Conservation (phyloP, 1,140 invertebrate genomes). For the Drosophila takahashii region DNA sequence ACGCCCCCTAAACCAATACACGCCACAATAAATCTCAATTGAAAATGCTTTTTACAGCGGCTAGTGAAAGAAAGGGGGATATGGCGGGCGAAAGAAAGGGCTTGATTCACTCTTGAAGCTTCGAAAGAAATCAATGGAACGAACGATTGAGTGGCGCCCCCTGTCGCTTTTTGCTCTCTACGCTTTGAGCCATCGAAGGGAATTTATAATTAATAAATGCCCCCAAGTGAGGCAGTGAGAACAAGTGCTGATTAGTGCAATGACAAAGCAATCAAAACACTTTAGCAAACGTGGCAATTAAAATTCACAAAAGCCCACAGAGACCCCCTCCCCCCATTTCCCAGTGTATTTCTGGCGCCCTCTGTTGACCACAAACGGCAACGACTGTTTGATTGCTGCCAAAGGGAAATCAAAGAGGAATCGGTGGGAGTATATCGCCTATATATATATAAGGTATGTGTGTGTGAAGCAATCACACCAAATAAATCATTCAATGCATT, state of each 20-base stretch:
- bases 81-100: constrained; percentile 2
- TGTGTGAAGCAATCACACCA: constrained; percentile 75
- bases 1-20: constrained; percentile 59
- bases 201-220: constrained; percentile 82
- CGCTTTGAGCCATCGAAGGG: constrained; percentile 68
- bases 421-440: constrained; percentile 12
- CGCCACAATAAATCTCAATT: constrained; percentile 82
- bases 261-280: constrained; percentile 83
- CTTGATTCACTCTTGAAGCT: constrained; percentile 64
- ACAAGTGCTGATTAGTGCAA: constrained; percentile 72
- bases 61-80: constrained; percentile 8
- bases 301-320: constrained; percentile 72
- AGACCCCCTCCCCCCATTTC: neutral
- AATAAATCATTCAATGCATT: constrained; percentile 82
- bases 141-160: constrained; percentile 60
- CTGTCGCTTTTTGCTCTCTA: constrained; percentile 41
- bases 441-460: constrained; percentile 29
- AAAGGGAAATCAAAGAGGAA: constrained; percentile 52
- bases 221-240: constrained; percentile 21
- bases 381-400: constrained; percentile 71
- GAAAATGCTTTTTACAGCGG: constrained; percentile 73
- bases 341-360: constrained; percentile 42
- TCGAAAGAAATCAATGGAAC: constrained; percentile 79
- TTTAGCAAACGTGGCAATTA: constrained; percentile 77
- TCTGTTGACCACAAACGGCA: constrained; percentile 68